phyloP scores from a whole-genome alignment of 2,888 invertebrate species.

The Synanthedon vespiformis region DNA sequence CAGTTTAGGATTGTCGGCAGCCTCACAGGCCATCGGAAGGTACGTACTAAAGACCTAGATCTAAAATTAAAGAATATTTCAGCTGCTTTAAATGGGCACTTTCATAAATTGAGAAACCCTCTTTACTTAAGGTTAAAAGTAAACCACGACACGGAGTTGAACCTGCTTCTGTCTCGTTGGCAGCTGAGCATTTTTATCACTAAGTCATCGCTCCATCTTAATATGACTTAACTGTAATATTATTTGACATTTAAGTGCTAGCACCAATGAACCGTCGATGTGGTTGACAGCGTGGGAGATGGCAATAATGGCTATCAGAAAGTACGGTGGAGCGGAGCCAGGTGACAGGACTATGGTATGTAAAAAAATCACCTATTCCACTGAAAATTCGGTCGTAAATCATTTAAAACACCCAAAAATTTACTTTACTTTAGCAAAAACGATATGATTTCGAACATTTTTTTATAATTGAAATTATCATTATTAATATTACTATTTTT shows the following conservation, averaged over 20 bases:
- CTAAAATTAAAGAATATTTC: neutral
- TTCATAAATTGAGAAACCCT: neutral
- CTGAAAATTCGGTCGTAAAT: neutral
- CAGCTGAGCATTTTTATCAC: no score
- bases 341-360: conserved; percentile 83
- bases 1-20: conserved; percentile 79
- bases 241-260: conserved; percentile 7
- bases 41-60: conserved; percentile 10
- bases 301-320: conserved; percentile 72
- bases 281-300: conserved; percentile 70
- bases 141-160: no score
- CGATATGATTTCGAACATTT: neutral
- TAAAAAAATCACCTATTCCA: neutral
- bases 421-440: neutral
- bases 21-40: conserved; percentile 59
- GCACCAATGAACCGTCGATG: conserved; percentile 20
- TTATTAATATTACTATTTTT: no score
- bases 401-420: neutral
- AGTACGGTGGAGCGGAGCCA: conserved; percentile 78
- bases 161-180: no score
- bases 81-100: neutral
- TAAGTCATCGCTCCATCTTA: no score
- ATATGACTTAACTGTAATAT: no score
- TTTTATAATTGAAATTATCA: no score
- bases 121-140: neutral